Base-by-base conservation (phyloP, 2,888 invertebrate genomes). In the Parapristionchus giblindavisi region DNA sequence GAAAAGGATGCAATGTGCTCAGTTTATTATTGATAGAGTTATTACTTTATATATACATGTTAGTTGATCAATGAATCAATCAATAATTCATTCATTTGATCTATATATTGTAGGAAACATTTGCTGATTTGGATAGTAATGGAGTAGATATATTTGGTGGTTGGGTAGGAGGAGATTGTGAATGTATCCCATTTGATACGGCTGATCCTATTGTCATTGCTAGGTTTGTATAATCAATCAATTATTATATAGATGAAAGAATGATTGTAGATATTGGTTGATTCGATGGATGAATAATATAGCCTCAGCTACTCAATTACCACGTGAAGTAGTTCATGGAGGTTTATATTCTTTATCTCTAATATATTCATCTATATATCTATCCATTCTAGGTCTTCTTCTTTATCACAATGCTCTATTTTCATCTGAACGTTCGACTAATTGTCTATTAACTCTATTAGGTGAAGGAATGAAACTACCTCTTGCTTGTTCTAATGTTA, bases 181-280 rank as follows among this genome's bases (percentile, higher is more conserved):
- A 75, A 51, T 81, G 78, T 14, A 80, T 79, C 48, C 78, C 82
- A 21, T 63, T 87, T 61, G 87, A 87, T 75, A 87, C 87, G 0
- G 87, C 86, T 1, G 87, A 87, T 77, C 87, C 87, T 3, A 79
- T 86, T n/a, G 84, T 85, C 29, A 87, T 87, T 54, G 87, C 87
- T 24, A 77, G 85, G 74, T 84, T 21, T 2, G 73, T 17, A n/a
- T n/a, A n/a, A n/a, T n/a, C n/a, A n/a, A n/a, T n/a, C n/a, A n/a
- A n/a, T n/a, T n/a, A n/a, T n/a, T n/a, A n/a, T n/a, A 21, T 48
- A 54, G n/a, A 24, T n/a, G 54, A 24, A 24, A 54, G 54, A 54
- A 27, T 14, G 60, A 21, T 24, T 76, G 27, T 43, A 78, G 81
- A 58, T 84, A 86, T 75, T 86, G 87, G 86, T 76, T 87, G 40